phyloP scores from a whole-genome alignment of 2,113 vertebrate genomes.

The Monarcha castaneiventris region DNA sequence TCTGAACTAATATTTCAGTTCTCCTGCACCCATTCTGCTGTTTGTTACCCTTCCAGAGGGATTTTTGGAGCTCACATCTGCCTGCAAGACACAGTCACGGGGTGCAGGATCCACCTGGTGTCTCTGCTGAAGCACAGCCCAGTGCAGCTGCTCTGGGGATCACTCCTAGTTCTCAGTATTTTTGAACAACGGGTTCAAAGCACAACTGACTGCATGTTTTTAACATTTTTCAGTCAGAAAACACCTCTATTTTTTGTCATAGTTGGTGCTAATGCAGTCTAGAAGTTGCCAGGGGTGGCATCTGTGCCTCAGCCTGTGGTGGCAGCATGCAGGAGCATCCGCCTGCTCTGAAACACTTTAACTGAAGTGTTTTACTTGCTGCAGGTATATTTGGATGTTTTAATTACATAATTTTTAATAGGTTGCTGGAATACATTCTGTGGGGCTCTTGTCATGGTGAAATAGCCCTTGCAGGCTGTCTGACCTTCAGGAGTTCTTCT shows the following conservation, averaged over 20 bases:
- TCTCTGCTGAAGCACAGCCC: neutral
- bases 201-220: neutral
- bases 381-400: neutral
- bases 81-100: rapidly evolving
- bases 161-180: rapidly evolving
- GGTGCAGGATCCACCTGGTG: neutral
- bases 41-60: neutral
- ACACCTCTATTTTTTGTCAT: neutral
- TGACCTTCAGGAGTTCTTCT: neutral
- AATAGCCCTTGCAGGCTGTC: neutral
- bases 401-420: neutral
- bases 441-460: neutral
- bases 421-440: neutral
- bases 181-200: neutral
- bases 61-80: neutral
- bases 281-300: neutral
- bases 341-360: neutral
- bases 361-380: neutral
- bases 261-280: neutral
- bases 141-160: neutral
- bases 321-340: neutral
- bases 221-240: neutral
- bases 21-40: neutral
- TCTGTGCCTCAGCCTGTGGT: neutral
- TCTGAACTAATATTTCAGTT: neutral